Evolutionary conservation across 2,113 vertebrate genomes (phyloP).

Genomic region (Stercorarius parasiticus): DNA sequence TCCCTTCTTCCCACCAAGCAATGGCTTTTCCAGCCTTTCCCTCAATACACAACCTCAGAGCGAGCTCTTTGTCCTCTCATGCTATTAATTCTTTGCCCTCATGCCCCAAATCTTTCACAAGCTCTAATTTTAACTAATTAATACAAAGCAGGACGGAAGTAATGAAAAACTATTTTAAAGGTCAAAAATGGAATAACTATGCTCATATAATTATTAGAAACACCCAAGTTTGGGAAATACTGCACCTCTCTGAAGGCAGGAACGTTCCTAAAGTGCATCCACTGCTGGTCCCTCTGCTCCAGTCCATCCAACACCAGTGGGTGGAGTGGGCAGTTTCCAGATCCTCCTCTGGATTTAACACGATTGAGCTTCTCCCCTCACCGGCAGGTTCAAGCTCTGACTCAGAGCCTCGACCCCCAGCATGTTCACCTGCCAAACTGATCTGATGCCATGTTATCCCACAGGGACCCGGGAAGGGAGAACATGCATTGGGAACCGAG

Average conservation of each 20-base stretch:
- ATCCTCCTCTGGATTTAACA: neutral
- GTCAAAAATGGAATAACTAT: neutral
- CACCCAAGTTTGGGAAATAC: rapidly evolving
- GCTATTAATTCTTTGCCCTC: neutral
- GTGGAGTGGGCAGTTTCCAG: neutral
- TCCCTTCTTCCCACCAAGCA: rapidly evolving
- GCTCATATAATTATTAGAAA: neutral
- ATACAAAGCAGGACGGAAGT: neutral
- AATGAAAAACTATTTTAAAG: neutral
- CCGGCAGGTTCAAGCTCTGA: neutral
- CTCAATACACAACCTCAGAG: neutral
- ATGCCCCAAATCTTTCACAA: neutral
- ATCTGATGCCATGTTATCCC: neutral
- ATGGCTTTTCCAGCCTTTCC: neutral
- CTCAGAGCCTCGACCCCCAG: neutral
- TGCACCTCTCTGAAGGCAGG: too few relatives aligned
- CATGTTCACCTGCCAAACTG: neutral
- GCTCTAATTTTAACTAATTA: neutral
- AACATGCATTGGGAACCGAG: rapidly evolving
- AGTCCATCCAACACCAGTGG: too few relatives aligned
- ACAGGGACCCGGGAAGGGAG: rapidly evolving
- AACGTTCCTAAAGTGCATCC: rapidly evolving
- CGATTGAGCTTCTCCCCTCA: neutral
- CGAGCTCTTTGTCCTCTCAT: neutral
- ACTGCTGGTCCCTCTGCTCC: neutral